phyloP scores from a whole-genome alignment of 2,888 invertebrate species.

The Gibbula magus region DNA sequence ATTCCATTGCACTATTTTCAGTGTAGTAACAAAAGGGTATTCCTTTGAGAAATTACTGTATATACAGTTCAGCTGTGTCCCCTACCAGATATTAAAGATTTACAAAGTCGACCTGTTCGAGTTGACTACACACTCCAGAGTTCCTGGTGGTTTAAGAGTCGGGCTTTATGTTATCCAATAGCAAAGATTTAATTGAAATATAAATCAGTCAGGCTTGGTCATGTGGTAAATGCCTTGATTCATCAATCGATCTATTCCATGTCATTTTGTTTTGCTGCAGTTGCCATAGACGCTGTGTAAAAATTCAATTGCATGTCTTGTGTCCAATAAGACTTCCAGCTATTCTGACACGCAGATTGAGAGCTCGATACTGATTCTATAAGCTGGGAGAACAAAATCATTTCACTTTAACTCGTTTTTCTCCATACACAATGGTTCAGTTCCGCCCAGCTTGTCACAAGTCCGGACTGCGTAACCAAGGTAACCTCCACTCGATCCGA shows the following conservation, averaged over 20 bases:
- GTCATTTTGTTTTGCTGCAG: constrained; percentile 3
- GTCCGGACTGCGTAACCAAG: not conserved
- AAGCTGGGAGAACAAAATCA: not conserved
- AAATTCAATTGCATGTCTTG: constrained; percentile 8
- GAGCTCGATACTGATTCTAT: not conserved
- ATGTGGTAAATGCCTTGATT: not conserved
- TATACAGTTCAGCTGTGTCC: too few relatives aligned
- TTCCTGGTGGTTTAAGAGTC: too few relatives aligned
- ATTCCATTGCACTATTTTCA: too few relatives aligned
- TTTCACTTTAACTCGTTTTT: not conserved
- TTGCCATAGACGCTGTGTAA: constrained; percentile 21
- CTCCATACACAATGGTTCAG: not conserved
- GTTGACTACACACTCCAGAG: too few relatives aligned
- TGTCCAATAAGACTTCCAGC: not conserved
- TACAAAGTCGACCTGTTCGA: too few relatives aligned
- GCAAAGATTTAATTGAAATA: constrained; percentile 3
- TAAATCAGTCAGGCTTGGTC: constrained; percentile 12
- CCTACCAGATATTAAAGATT: too few relatives aligned
- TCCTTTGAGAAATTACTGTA: too few relatives aligned
- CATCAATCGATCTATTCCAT: not conserved
- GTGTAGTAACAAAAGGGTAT: too few relatives aligned
- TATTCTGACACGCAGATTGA: not conserved
- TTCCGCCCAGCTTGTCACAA: not conserved
- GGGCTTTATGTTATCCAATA: not conserved
- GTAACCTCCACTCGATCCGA: not conserved